phyloP scores from a whole-genome alignment of 1,140 invertebrate genomes.

The Bombus waltoni region DNA sequence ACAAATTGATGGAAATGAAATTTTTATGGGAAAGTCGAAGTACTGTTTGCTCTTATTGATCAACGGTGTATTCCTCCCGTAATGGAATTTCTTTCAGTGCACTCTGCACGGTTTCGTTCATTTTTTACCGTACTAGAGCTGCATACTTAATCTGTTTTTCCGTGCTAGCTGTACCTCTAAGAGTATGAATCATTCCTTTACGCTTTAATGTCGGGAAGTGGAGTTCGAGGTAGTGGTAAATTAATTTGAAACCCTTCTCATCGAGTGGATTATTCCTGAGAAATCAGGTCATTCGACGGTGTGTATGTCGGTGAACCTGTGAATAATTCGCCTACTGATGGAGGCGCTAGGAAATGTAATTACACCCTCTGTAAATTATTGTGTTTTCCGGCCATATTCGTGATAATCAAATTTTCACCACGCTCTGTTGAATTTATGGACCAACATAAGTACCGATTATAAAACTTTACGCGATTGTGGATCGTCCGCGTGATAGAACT shows the following conservation, averaged over 20 bases:
- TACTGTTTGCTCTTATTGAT: background rate
- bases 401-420: background rate
- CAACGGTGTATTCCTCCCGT: background rate
- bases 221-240: slow-evolving; percentile 13
- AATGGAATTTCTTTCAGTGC: background rate
- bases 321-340: slow-evolving; percentile 7
- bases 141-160: slow-evolving; percentile 29
- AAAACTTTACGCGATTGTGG: background rate
- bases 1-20: background rate
- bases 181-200: slow-evolving; percentile 5
- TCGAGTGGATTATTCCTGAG: slow-evolving; percentile 25
- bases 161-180: background rate
- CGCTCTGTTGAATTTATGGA: background rate
- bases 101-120: background rate
- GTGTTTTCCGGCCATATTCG: background rate
- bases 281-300: slow-evolving; percentile 6
- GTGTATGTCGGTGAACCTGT: background rate
- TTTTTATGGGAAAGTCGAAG: background rate
- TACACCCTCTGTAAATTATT: background rate
- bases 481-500: background rate
- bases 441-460: background rate
- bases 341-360: background rate
- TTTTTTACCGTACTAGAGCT: background rate
- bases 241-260: slow-evolving; percentile 26
- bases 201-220: background rate